Conservation (phyloP, 2,113 vertebrate genomes). For the Thymallus thymallus region DNA sequence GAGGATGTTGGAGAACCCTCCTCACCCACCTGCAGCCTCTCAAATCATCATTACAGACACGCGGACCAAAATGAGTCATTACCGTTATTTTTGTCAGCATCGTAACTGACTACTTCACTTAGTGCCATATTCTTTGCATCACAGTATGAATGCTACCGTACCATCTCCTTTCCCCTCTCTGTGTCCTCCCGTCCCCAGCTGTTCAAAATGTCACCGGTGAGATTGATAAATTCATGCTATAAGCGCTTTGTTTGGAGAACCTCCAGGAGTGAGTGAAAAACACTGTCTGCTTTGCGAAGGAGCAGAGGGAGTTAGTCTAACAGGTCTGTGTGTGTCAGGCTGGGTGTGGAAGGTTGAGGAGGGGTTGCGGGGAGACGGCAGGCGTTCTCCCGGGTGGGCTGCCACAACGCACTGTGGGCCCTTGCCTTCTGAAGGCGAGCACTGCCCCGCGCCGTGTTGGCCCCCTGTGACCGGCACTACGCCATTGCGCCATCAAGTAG, state of each 20-base stretch:
- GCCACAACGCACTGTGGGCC: constrained; percentile 3
- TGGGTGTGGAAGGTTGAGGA: not conserved
- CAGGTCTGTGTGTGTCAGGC: not conserved
- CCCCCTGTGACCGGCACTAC: constrained; percentile 30
- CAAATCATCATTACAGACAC: not conserved
- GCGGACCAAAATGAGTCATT: constrained; percentile 18
- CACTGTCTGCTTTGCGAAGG: constrained; percentile 57
- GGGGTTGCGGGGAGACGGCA: constrained; percentile 9
- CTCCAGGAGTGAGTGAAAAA: constrained; percentile 68
- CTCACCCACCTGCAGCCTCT: not conserved
- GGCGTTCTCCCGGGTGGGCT: constrained; percentile 28
- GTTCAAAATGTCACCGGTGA: constrained; percentile 50
- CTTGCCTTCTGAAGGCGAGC: constrained; percentile 20
- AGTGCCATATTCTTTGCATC: not conserved
- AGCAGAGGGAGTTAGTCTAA: constrained; percentile 20
- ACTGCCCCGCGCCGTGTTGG: not conserved
- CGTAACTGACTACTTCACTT: not conserved
- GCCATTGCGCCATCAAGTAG: not conserved
- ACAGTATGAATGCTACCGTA: not conserved
- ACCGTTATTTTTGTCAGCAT: not conserved
- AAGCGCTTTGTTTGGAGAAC: constrained; percentile 68
- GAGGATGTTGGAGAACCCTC: not conserved
- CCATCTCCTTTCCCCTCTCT: constrained; percentile 25
- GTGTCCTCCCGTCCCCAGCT: constrained; percentile 51
- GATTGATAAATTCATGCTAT: constrained; percentile 68